Base-by-base conservation (phyloP, 2,888 invertebrate species). In the Falcaria lacertinaria region DNA sequence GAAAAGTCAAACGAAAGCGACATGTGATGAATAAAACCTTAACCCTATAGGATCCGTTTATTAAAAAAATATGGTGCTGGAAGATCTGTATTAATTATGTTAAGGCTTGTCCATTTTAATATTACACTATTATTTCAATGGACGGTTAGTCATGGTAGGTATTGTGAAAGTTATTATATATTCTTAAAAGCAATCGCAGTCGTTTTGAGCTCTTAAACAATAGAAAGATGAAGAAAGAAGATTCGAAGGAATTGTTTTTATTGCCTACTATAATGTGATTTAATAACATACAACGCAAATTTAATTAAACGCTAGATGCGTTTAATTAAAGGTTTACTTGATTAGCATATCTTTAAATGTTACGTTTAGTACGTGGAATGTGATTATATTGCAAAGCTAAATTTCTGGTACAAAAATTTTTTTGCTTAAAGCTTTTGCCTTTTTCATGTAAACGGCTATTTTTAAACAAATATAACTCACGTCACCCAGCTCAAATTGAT, bases 71-170 rank as follows among this genome's bases (percentile, higher is more conserved):
- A 64, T 83, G 87, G 87, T 87, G 87, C 87, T 87, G 81, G 78
- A 79, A 84, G 87, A 87, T 87, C 87, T 87, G 85, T 80, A 63
- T 71, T 65, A 62, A 63, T 71, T 76, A 72, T 68, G 71, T 67
- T 75, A 69, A 69, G 69, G 56, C 46, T 53, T 54, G 57, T 60
- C 61, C 60, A 60, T 67, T 65, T 67, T 58, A 36, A 22, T 22
- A 37, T 58, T 45, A 51, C 50, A 58, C 41, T 55, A 50, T 52
- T 50, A 37, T 56, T 52, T 64, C 63, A 62, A 60, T 65, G 69
- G 69, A 57, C 57, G 48, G 61, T 65, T 68, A 69, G 69, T 75
- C 74, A 71, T 59, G 55, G 58, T 78, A 72, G 65, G 51, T 68
- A 71, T 69, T 61, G 60, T 65, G 61, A 64, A 56, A 22, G 13